Conservation (phyloP, 2,113 vertebrate genomes). For the Prunella himalayana region DNA sequence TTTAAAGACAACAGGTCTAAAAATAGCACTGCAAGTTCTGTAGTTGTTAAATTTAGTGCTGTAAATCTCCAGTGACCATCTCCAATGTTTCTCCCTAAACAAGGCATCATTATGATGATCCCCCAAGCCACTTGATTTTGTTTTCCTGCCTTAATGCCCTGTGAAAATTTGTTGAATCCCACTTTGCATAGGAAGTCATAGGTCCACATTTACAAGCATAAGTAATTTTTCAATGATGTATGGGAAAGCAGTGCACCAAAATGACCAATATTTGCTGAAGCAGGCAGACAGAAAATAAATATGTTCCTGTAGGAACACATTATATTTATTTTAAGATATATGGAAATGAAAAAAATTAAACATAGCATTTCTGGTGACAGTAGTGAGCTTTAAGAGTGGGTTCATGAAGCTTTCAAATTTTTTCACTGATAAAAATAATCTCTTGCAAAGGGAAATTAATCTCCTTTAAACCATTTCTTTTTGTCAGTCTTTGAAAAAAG, state of each 20-base stretch:
- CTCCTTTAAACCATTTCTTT: neutral
- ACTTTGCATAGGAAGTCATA: neutral
- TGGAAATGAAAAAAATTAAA: neutral
- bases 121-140: neutral
- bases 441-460: neutral
- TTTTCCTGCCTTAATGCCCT: neutral
- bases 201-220: neutral
- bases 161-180: neutral
- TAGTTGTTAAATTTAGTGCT: neutral
- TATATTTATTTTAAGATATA: neutral
- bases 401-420: neutral
- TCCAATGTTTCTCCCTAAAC: neutral
- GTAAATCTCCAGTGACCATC: neutral
- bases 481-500: neutral
- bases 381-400: neutral
- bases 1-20: neutral
- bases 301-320: neutral
- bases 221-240: neutral
- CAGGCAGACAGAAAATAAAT: neutral
- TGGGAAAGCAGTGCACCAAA: neutral
- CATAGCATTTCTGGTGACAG: neutral
- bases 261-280: neutral
- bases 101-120: neutral
- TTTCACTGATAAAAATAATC: neutral
- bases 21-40: neutral